Conservation (phyloP, 2,113 vertebrate genomes). For the Sula dactylatra region DNA sequence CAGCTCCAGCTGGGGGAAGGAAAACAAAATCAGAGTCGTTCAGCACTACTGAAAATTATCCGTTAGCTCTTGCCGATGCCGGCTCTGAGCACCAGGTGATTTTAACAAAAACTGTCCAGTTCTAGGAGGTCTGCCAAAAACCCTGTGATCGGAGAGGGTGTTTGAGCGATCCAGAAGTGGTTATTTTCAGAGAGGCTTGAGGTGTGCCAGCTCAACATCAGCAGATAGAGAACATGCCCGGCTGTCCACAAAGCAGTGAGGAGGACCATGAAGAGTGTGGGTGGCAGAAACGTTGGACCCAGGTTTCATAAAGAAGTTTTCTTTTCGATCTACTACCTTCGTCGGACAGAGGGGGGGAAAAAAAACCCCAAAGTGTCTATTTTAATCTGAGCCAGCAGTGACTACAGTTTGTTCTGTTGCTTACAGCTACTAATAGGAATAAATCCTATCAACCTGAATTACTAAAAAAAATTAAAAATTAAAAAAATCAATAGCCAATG, state of each 20-base stretch:
- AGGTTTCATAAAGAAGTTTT: conserved; percentile 14
- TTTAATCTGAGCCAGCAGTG: conserved; percentile 61
- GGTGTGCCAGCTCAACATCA: neutral
- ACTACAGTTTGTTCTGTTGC: conserved; percentile 86
- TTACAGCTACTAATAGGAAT: conserved; percentile 71
- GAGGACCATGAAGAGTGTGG: neutral
- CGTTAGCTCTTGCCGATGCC: neutral
- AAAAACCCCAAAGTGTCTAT: neutral
- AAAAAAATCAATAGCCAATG: conserved; percentile 54
- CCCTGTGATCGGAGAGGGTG: neutral
- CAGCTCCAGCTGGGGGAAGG: conserved; percentile 9
- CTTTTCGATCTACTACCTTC: conserved; percentile 3
- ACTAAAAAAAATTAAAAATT: neutral
- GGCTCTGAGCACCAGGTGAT: neutral
- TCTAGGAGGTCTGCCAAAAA: neutral
- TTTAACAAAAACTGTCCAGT: neutral
- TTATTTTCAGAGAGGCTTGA: neutral
- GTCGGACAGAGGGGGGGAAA: neutral
- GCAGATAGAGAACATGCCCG: neutral
- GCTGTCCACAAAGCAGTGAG: neutral
- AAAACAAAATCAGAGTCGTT: neutral
- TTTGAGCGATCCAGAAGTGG: neutral
- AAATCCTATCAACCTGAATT: conserved; percentile 23
- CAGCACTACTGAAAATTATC: neutral
- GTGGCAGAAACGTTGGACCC: neutral